These are phyloP conservation scores for Cantharis rufa DNA, from an alignment of 2,888 invertebrate species.

Conservation along the genomic window DNA sequence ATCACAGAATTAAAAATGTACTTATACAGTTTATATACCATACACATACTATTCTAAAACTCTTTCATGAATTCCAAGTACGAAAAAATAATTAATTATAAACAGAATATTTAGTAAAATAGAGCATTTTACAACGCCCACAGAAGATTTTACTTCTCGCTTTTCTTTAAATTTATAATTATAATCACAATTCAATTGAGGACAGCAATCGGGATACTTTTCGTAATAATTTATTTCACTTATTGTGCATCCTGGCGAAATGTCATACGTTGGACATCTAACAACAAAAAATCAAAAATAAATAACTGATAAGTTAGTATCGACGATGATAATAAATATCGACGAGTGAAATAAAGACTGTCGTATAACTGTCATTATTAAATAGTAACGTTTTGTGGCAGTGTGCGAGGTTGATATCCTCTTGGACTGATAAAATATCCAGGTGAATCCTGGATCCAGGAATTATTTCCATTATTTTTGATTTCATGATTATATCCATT, in stretches of 20 bases:
- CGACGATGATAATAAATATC: neutral
- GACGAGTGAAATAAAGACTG: neutral
- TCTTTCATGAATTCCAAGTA: neutral
- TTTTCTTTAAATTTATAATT: neutral
- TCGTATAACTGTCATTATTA: neutral
- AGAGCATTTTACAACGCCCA: neutral
- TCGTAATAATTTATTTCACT: conserved; percentile 5
- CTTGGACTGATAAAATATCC: too few relatives aligned
- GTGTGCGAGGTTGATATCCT: too few relatives aligned
- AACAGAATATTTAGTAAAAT: neutral
- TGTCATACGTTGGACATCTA: conserved; percentile 11
- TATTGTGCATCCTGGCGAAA: neutral
- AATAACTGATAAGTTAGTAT: neutral
- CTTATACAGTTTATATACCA: neutral
- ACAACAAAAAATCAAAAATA: neutral
- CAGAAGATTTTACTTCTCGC: neutral
- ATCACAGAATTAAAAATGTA: neutral
- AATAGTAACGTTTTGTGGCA: too few relatives aligned
- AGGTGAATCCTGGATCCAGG: too few relatives aligned
- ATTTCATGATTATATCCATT: too few relatives aligned
- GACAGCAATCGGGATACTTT: conserved; percentile 17
- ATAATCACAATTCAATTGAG: neutral
- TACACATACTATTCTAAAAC: neutral
- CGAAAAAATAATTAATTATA: neutral
- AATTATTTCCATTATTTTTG: too few relatives aligned